Conservation (phyloP, 2,797 vertebrate species). For the Protonibea diacanthus region DNA sequence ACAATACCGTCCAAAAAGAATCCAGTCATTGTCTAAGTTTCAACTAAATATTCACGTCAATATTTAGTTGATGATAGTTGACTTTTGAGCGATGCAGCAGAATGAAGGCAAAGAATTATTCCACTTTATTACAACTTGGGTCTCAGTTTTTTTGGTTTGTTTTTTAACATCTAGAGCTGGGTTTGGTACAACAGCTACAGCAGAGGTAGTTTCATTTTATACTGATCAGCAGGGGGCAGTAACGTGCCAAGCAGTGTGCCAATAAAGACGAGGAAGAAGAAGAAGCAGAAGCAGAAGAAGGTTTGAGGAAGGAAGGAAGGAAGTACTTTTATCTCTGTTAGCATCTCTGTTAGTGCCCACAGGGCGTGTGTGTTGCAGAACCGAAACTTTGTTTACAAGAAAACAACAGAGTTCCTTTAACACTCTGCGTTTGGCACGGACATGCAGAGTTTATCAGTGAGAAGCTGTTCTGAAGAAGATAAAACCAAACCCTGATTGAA, state of each 20-base stretch:
- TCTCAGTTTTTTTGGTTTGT: not conserved
- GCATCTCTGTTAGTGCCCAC: too few species aligned
- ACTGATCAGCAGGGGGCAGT: constrained; percentile 17
- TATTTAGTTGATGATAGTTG: not conserved
- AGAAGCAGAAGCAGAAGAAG: too few species aligned
- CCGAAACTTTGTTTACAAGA: not conserved
- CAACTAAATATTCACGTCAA: too few species aligned
- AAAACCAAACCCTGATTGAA: not conserved
- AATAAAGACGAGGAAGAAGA: not conserved
- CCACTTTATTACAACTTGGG: not conserved
- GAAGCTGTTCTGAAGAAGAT: not conserved
- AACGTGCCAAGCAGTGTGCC: not conserved
- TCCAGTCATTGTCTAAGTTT: not conserved
- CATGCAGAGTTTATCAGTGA: not conserved
- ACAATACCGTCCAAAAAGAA: constrained; percentile 12
- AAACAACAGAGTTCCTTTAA: not conserved
- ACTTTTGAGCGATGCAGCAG: not conserved
- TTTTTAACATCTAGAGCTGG: not conserved
- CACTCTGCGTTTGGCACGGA: not conserved
- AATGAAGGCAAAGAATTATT: not conserved
- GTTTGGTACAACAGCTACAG: not conserved
- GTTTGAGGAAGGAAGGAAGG: not conserved
- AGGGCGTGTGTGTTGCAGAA: not conserved
- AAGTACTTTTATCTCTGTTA: not conserved
- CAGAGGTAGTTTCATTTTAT: too few species aligned